Evolutionary conservation across 2,888 invertebrate species (phyloP), one percentile per base, ranked within the genome.

Genomic region (Zhengitettix transpicula): DNA sequence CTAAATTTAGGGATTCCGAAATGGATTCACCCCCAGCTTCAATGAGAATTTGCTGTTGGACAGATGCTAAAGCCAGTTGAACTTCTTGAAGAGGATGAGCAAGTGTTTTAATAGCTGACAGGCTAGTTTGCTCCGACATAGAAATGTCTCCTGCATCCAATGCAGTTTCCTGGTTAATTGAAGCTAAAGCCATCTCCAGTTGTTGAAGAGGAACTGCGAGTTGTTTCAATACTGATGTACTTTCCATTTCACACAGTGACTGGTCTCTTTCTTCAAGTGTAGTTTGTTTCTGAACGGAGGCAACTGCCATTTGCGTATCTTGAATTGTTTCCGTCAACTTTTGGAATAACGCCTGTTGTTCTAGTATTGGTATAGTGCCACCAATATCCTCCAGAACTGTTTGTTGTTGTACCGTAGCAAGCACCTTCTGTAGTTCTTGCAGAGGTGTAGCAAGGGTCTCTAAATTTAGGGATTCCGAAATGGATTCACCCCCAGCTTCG

Each of bases 11-110:
- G 5, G n/a, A 12, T 7, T 74, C 71, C 0, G 73, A 71, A 1
- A 73, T 58, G 0, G 72, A 67, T n/a, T 66, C 67, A 1, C 69
- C 64, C 47, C 67, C 68, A 1, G 66, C 68, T 15, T 68, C 69
- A 40, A 68, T 62, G 11, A 66, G 16, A 1, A 68, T 65, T 59
- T 70, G 66, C 54, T 71, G 68, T 17, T 69, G 68, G 17, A 71
- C 64, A 9, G 68, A 62, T 8, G 66, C 65, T 10, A 71, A 64
- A 11, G 67, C 67, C 56, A 66, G 66, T 65, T 77, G 77, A 47
- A 78, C 72, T 66, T 71, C 73, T 9, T 72, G 68, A 1, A 76
- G 73, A 0, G 77, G 76, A 59, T 69, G 66, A 9, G 69, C 67
- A 12, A 71, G 66, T 40, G 64, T 65, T 59, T 70, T 67, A 41